Base-by-base conservation (phyloP, 2,797 vertebrate genomes). In the Coendou prehensilis region DNA sequence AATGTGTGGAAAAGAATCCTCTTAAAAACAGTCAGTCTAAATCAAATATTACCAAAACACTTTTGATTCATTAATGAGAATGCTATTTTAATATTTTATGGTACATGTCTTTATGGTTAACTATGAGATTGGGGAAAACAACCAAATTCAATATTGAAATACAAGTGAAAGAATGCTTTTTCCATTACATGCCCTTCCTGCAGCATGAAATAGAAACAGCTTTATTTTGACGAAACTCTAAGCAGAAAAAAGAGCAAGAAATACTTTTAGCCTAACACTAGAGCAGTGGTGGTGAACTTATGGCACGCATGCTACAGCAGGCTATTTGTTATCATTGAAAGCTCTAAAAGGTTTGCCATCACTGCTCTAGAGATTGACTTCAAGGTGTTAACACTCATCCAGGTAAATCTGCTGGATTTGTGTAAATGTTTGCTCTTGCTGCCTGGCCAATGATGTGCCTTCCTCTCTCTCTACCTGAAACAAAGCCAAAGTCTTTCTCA, bases 181-280 rank as follows among this genome's bases (percentile, higher is more conserved):
- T 79, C 64, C 2, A 73, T 2, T 41, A 33, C 10, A n/a, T 22
- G 15, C 0, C 28, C 0, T 63, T 84, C 20, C 54, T 81, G 30
- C 11, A 37, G 10, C 50, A 59, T 37, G 52, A 14, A 47, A 75
- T 3, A 64, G 23, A 91, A 91, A 50, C 5, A 78, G 45, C 15
- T 95, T 59, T 87, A 26, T 82, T 95, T 63, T 59, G 20, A 93
- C 82, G 54, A 5, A 94, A 78, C n/a, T 85, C 10, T 78, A 30
- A 75, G 23, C 17, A 76, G n/a, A 64, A 30, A 94, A 59, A 52
- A 93, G 22, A 67, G 54, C 57, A 4, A 50, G 2, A 11, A 23
- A 67, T 10, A 23, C 9, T 33, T 71, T 41, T 22, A 81, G 20
- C 2, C 6, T 45, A 64, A 57, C 23, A 18, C 73, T 64, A 8